Evolutionary conservation across 2,888 invertebrate species (phyloP).

Genomic region (Drosophila kokeensis): DNA sequence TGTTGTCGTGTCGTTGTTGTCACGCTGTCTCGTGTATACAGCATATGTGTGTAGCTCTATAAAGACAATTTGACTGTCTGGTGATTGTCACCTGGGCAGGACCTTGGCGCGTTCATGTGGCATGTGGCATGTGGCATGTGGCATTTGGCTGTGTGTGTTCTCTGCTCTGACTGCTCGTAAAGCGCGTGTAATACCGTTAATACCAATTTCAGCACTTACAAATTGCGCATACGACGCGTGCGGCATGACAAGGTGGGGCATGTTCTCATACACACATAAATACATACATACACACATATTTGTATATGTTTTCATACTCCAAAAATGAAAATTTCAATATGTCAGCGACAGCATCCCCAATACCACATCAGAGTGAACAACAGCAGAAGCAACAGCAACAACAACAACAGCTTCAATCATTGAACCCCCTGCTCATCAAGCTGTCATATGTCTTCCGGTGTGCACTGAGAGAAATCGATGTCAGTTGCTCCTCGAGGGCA

Average conservation of each 20-base stretch:
- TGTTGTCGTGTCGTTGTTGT: background rate
- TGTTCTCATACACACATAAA: background rate
- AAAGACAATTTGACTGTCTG: conserved; percentile 46
- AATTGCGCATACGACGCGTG: conserved; percentile 76
- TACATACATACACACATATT: too few relatives aligned
- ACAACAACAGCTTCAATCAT: conserved; percentile 30
- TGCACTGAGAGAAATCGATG: conserved; percentile 59
- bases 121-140: conserved; percentile 14
- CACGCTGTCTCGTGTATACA: background rate
- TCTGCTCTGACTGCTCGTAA: conserved; percentile 64
- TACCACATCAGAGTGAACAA: conserved; percentile 6
- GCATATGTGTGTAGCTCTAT: background rate
- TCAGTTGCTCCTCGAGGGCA: conserved; percentile 21
- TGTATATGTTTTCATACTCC: conserved; percentile 35
- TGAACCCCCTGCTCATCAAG: conserved; percentile 24
- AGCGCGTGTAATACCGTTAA: conserved; percentile 76
- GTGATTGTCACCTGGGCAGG: conserved; percentile 56
- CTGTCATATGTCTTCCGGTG: conserved; percentile 56
- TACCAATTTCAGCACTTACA: conserved; percentile 74
- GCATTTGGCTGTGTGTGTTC: conserved; percentile 15
- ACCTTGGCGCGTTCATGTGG: conserved; percentile 12
- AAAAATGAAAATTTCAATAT: conserved; percentile 75
- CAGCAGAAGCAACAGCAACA: conserved; percentile 1
- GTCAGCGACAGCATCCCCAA: conserved; percentile 62
- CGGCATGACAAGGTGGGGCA: conserved; percentile 24